Percentiles rank a stretch among this genome's conserved stretches.
Conservation (phyloP, 2,797 vertebrate genomes). For the Huso huso region DNA sequence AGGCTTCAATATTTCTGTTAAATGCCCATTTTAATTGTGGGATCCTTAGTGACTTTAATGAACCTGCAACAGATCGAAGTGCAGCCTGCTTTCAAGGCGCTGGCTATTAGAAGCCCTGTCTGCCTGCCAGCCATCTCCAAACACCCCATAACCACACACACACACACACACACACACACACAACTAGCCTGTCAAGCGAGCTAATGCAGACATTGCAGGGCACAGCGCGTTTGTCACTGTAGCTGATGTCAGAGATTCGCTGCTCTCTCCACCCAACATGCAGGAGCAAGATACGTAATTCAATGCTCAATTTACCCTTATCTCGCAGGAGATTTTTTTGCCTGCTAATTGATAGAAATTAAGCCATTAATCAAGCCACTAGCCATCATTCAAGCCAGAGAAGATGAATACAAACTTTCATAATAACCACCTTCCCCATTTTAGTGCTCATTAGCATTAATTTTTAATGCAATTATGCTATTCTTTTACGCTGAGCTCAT, state of each 20-base stretch:
- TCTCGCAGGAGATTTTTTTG: conserved; percentile 91
- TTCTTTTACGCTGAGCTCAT: conserved; percentile 99
- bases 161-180: conserved; percentile 13
- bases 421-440: conserved; percentile 99
- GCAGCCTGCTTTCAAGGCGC: conserved; percentile 38
- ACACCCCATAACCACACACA: conserved; percentile 49
- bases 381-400: conserved; percentile 94
- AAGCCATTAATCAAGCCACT: conserved; percentile 99
- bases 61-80: conserved; percentile 46
- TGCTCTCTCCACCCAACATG: conserved; percentile 52
- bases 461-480: conserved; percentile 99
- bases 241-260: conserved; percentile 55
- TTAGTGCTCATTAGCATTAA: conserved; percentile 99
- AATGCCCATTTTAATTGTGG: conserved; percentile 40
- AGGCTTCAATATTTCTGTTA: conserved; percentile 29
- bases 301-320: conserved; percentile 92
- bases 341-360: conserved; percentile 99
- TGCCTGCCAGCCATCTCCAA: conserved; percentile 49
- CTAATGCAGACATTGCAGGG: conserved; percentile 45
- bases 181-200: conserved; percentile 46
- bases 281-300: conserved; percentile 86
- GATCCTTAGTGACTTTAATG: conserved; percentile 45
- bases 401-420: conserved; percentile 99
- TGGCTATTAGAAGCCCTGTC: conserved; percentile 34
- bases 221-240: conserved; percentile 55